Conservation (phyloP, 2,113 vertebrate genomes). For the Lepisosteus osseus region DNA sequence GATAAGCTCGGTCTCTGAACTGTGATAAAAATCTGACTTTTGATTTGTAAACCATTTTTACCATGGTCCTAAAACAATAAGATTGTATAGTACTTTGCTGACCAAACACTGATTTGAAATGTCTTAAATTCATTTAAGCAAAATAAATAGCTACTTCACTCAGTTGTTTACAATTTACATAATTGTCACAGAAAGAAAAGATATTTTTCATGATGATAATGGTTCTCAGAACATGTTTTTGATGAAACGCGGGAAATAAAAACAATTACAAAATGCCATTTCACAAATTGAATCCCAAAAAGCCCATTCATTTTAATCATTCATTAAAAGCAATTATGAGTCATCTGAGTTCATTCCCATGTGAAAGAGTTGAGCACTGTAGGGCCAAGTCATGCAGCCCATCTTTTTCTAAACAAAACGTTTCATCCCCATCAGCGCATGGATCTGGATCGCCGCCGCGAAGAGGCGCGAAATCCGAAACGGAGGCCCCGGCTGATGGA, state of each 20-base stretch:
- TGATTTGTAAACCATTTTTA: no score
- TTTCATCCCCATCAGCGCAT: slow-evolving; percentile 70
- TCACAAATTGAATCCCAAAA: background rate
- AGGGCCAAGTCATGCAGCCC: background rate
- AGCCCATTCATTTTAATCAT: background rate
- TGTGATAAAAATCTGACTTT: no score
- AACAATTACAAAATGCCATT: background rate
- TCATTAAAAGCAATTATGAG: background rate
- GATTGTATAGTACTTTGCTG: no score
- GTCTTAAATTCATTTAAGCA: no score
- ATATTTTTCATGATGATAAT: no score
- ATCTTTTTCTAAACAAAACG: background rate
- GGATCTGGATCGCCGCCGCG: slow-evolving; percentile 91
- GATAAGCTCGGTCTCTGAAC: no score
- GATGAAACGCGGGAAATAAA: background rate
- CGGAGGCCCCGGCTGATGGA: slow-evolving; percentile 94
- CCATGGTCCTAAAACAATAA: no score
- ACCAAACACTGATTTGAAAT: no score
- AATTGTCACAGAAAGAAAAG: no score
- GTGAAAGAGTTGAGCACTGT: background rate
- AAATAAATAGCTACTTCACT: background rate
- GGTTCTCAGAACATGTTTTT: background rate
- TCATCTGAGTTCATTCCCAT: background rate
- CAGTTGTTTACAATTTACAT: background rate
- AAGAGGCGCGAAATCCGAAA: slow-evolving; percentile 91